Percentiles rank a stretch among this genome's conserved stretches.
Evolutionary conservation across 2,797 vertebrate species (phyloP).

Genomic region (Chiroxiphia lanceolata): DNA sequence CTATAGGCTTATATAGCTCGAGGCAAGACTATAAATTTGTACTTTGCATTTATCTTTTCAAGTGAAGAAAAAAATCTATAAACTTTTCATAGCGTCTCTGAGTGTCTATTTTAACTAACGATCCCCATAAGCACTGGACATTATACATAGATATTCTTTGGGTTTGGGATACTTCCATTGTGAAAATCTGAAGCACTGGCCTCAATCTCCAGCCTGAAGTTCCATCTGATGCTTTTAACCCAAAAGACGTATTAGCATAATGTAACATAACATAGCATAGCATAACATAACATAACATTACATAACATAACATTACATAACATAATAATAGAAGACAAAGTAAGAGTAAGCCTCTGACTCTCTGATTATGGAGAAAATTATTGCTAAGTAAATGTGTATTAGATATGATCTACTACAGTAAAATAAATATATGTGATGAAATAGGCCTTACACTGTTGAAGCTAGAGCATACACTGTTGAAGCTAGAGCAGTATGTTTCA

Average conservation of each 20-base stretch:
- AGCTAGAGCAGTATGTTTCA: not conserved
- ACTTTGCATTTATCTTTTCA: not conserved
- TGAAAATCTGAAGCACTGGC: not conserved
- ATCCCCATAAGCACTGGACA: not conserved
- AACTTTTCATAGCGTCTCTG: not conserved
- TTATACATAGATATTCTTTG: not conserved
- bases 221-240: not conserved
- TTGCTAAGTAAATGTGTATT: not conserved
- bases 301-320: not conserved
- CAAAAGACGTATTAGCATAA: not conserved
- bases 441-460: not conserved
- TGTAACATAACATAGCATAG: not conserved
- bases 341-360: not conserved
- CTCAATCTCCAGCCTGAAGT: not conserved
- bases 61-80: fast-evolving
- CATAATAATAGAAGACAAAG: not conserved
- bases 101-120: not conserved
- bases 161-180: not conserved
- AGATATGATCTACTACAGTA: not conserved
- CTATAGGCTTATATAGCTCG: not conserved
- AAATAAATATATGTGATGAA: not conserved
- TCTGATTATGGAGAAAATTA: not conserved
- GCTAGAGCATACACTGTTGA: not conserved
- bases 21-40: not conserved
- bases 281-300: not conserved